Evolutionary conservation across 2,113 vertebrate species (phyloP), one percentile per base, ranked within the genome.

Genomic region (Aptenodytes forsteri): DNA sequence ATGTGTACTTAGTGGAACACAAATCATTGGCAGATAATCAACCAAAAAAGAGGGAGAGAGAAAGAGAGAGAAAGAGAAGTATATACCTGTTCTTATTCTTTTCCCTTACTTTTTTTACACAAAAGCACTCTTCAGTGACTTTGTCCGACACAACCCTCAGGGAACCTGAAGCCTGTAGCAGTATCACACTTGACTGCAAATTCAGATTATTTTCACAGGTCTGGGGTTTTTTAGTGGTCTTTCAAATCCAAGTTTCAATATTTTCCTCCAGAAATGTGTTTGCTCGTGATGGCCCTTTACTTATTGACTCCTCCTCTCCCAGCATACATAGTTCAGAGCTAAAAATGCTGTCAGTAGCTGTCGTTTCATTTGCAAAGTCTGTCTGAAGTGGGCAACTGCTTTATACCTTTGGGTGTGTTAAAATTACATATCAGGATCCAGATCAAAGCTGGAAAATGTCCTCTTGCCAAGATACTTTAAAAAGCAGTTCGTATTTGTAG

Each of bases 401-500:
- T 95, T 87, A 83, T 69, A 94, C 12, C 0, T 84, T 89, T 87
- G 89, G 61, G 77, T 52, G 73, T 94, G 83, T 89, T 97, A 86
- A 91, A 89, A 89, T 84, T 79, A 29, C 95, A 8, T 84, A 91
- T 93, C 86, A 89, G 61, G 61, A 89, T 82, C 34, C 40, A 90
- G 83, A 96, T 93, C 73, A 95, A 96, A 95, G 83, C 69, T 65
- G 29, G 27, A 52, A 92, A 94, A 84, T 83, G 56, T 81, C 65
- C 21, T 79, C 49, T 89, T 94, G 89, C 91, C 91, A 96, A 83
- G 23, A 61, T 76, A 75, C 18, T 84, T 94, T 79, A 52, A 87
- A 89, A 89, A 87, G 32, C 69, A 86, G 61, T 78, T 91, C 32
- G 25, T 85, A 64, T 66, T 82, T 91, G 18, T 62, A 62, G 38